Conservation (phyloP, 2,888 invertebrate genomes). For the Rotaria socialis region DNA sequence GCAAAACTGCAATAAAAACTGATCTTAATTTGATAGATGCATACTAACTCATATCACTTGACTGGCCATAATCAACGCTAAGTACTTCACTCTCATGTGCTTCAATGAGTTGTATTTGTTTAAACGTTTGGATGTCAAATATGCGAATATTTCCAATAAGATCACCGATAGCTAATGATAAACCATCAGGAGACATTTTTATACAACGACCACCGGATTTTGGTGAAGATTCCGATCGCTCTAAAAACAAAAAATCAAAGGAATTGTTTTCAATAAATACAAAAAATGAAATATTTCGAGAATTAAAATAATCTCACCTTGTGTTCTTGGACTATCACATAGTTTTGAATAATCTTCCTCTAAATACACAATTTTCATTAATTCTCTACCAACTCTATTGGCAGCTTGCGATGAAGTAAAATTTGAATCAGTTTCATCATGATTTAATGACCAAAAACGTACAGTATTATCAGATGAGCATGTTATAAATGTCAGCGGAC, state of each 20-base stretch:
- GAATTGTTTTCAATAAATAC: too few relatives aligned
- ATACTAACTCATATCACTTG: background rate
- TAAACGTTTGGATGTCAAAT: conserved; percentile 45
- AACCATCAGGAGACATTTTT: conserved; percentile 80
- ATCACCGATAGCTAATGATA: conserved; percentile 85
- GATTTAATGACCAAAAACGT: conserved; percentile 77
- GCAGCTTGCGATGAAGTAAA: conserved; percentile 50
- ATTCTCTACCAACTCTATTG: conserved; percentile 88
- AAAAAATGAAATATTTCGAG: too few relatives aligned
- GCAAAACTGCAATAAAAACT: background rate
- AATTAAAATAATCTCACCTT: background rate
- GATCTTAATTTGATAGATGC: background rate
- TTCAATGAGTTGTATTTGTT: conserved; percentile 62
- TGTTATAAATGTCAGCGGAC: conserved; percentile 73
- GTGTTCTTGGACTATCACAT: conserved; percentile 63
- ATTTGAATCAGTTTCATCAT: background rate
- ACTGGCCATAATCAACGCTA: conserved; percentile 64
- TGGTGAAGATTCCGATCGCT: conserved; percentile 51
- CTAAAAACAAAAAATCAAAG: background rate
- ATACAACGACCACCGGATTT: conserved; percentile 86
- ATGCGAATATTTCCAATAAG: conserved; percentile 70
- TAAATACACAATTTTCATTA: conserved; percentile 81
- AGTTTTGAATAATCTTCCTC: conserved; percentile 78
- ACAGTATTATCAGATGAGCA: conserved; percentile 96
- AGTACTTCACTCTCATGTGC: conserved; percentile 95